Percentiles rank a stretch among this genome's conserved stretches.
These are phyloP conservation scores for Uria aalge DNA, from an alignment of 2,113 vertebrate genomes.

Conservation along the genomic window DNA sequence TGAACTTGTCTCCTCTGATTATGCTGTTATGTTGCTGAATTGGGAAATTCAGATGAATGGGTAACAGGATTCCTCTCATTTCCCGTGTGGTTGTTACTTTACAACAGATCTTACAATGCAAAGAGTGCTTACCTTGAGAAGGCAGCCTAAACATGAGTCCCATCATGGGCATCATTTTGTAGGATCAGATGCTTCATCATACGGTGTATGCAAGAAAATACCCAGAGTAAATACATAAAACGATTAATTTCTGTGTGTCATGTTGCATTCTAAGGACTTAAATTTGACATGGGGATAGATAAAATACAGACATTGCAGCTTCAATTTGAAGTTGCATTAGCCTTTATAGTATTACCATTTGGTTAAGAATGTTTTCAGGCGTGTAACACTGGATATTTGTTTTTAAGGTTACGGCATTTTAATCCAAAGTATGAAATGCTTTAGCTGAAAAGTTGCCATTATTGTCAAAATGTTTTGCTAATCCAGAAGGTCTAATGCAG, in stretches of 20 bases:
- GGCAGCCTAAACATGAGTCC: not conserved
- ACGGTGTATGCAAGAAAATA: constrained; percentile 38
- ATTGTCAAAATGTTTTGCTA: constrained; percentile 64
- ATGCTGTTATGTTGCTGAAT: not conserved
- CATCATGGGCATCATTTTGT: not conserved
- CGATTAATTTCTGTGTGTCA: constrained; percentile 54
- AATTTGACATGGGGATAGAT: constrained; percentile 26
- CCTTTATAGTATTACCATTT: constrained; percentile 46
- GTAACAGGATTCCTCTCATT: not conserved
- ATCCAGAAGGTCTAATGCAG: constrained; percentile 66
- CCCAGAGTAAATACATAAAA: constrained; percentile 34
- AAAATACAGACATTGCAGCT: constrained; percentile 43
- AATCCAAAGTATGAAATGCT: constrained; percentile 65
- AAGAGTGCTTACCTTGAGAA: not conserved
- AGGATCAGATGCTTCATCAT: constrained; percentile 33
- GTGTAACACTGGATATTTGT: constrained; percentile 58
- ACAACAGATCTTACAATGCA: not conserved
- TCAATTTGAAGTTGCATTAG: constrained; percentile 58
- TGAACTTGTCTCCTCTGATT: not conserved
- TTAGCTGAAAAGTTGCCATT: constrained; percentile 59
- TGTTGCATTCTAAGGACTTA: constrained; percentile 62
- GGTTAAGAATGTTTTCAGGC: constrained; percentile 52
- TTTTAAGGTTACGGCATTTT: constrained; percentile 59
- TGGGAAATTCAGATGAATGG: constrained; percentile 8
- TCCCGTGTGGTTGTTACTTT: not conserved